These are phyloP conservation scores for Periparus ater DNA, from an alignment of 2,797 vertebrate genomes.

Conservation along the genomic window DNA sequence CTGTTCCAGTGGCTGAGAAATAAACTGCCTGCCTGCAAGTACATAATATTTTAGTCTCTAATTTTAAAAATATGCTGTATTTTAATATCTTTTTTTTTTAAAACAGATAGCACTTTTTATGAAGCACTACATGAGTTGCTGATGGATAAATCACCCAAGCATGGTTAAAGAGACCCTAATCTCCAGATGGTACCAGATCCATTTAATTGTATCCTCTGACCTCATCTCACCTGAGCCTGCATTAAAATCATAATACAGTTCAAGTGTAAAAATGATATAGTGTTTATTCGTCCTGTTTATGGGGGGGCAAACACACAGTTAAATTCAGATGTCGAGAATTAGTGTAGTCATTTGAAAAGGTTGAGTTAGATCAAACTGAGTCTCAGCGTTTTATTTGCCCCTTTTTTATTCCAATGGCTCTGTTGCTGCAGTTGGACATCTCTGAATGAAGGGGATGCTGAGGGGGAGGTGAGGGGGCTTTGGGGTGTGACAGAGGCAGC, in stretches of 20 bases:
- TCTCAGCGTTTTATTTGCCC: constrained; percentile 62
- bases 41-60: constrained; percentile 87
- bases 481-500: background rate
- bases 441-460: background rate
- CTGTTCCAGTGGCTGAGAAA: constrained; percentile 81
- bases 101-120: constrained; percentile 96
- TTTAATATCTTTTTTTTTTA: constrained; percentile 90
- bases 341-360: constrained; percentile 80
- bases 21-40: constrained; percentile 88
- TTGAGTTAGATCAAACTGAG: constrained; percentile 75
- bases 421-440: background rate
- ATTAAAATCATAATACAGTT: constrained; percentile 98
- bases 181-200: constrained; percentile 95
- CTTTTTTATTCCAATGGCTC: constrained; percentile 58
- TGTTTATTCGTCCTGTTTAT: constrained; percentile 98
- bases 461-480: constrained; percentile 3
- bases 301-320: constrained; percentile 88
- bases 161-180: constrained; percentile 96
- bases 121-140: constrained; percentile 95
- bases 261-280: constrained; percentile 99
- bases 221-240: constrained; percentile 95
- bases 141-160: constrained; percentile 99
- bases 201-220: constrained; percentile 98
- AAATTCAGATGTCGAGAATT: constrained; percentile 80
- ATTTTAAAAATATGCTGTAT: constrained; percentile 93